Evolutionary conservation across 2,888 invertebrate species (phyloP).

Genomic region (Mesoligia furuncula): DNA sequence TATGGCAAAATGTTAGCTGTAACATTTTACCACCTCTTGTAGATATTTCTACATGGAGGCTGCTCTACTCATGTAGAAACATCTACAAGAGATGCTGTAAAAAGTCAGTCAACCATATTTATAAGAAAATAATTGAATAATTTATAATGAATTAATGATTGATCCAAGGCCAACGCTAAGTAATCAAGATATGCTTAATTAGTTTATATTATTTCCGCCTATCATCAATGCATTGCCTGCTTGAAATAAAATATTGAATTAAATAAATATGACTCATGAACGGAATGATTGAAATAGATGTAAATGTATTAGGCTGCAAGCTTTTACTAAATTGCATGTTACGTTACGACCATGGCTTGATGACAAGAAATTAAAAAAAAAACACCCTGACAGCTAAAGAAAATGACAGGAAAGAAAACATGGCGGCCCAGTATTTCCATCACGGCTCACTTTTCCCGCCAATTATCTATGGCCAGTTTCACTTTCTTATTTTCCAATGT

Average conservation of each 20-base stretch:
- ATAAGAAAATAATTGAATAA: not conserved
- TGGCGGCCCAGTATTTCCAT: conserved; percentile 72
- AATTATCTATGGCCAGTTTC: conserved; percentile 79
- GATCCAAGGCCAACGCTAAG: conserved; percentile 1
- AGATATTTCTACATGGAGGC: no score
- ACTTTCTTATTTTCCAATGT: conserved; percentile 81
- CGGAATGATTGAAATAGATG: conserved; percentile 22
- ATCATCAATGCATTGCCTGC: conserved; percentile 1
- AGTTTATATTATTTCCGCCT: conserved; percentile 17
- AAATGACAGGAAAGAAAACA: conserved; percentile 82
- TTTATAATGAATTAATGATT: conserved; percentile 5
- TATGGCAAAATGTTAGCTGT: not conserved
- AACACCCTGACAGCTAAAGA: conserved; percentile 47
- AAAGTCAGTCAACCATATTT: not conserved
- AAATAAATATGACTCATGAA: not conserved
- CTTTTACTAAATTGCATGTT: conserved; percentile 11
- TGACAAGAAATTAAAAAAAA: conserved; percentile 16
- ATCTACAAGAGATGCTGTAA: not conserved
- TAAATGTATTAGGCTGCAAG: conserved; percentile 12
- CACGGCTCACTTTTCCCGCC: conserved; percentile 80
- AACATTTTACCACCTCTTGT: no score
- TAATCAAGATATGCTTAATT: conserved; percentile 13
- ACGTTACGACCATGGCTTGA: conserved; percentile 14
- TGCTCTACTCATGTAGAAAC: not conserved
- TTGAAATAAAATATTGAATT: conserved; percentile 10